These are phyloP conservation scores for Sitta carolinensis DNA, from an alignment of 2,797 vertebrate species.

Conservation along the genomic window DNA sequence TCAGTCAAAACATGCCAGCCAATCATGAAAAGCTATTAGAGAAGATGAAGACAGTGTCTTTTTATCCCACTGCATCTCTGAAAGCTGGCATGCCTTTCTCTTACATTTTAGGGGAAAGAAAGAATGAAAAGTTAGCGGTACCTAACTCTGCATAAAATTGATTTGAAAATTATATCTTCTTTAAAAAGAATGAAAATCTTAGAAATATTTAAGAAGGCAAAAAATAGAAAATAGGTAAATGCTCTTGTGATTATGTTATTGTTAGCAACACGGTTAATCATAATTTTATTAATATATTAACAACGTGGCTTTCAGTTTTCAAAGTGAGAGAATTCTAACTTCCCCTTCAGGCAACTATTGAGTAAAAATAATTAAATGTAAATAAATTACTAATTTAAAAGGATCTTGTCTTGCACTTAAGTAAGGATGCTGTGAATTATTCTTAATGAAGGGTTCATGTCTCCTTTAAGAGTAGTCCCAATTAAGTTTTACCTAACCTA, in stretches of 20 bases:
- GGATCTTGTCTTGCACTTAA: background rate
- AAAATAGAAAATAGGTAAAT: background rate
- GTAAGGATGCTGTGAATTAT: background rate
- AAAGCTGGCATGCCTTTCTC: constrained; percentile 8
- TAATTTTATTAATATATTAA: background rate
- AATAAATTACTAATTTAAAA: constrained; percentile 44
- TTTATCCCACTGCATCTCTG: background rate
- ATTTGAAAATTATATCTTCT: background rate
- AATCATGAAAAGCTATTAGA: constrained; percentile 41
- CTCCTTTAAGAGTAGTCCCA: background rate
- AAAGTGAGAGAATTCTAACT: background rate
- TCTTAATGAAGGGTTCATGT: background rate
- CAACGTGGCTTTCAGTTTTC: background rate
- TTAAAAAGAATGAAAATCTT: background rate
- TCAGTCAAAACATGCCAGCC: constrained; percentile 60
- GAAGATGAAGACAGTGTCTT: background rate
- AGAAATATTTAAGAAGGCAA: background rate
- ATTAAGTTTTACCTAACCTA: background rate
- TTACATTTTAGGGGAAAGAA: background rate
- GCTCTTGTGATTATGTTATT: background rate
- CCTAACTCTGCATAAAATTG: background rate
- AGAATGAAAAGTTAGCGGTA: background rate
- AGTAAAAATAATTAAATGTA: constrained; percentile 35
- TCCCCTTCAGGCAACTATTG: background rate
- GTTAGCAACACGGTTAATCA: background rate